These are phyloP conservation scores for Pterobdella sp. DNA, from an alignment of 2,888 invertebrate genomes.

Conservation along the genomic window DNA sequence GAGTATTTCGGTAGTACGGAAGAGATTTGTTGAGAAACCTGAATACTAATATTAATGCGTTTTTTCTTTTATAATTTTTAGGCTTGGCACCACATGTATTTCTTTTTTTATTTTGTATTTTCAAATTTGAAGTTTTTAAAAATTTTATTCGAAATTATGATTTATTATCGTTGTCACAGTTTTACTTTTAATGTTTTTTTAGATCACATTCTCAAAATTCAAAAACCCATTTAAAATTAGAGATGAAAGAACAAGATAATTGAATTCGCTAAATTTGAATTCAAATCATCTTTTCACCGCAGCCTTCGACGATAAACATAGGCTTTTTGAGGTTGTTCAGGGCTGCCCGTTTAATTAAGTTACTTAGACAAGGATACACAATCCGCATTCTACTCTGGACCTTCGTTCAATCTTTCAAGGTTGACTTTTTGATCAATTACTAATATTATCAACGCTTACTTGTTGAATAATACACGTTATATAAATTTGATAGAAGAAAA, in stretches of 20 bases:
- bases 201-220: background rate
- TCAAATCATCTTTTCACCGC: background rate
- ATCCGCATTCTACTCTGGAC: constrained; percentile 99
- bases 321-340: constrained; percentile 97
- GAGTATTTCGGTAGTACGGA: too few relatives aligned
- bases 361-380: constrained; percentile 97
- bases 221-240: background rate
- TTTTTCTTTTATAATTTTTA: too few relatives aligned
- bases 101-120: too few relatives aligned
- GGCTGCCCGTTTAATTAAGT: constrained; percentile 96
- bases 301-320: constrained; percentile 68
- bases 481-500: too few relatives aligned
- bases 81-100: too few relatives aligned
- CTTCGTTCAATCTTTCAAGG: constrained; percentile 99
- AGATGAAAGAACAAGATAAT: constrained; percentile 9
- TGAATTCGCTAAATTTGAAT: background rate
- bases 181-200: too few relatives aligned
- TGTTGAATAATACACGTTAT: too few relatives aligned
- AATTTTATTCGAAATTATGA: too few relatives aligned
- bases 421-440: too few relatives aligned
- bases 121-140: too few relatives aligned
- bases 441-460: background rate
- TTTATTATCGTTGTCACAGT: background rate
- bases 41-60: too few relatives aligned
- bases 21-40: too few relatives aligned